Conservation (phyloP, 2,797 vertebrate species). For the Delichon dasypus region DNA sequence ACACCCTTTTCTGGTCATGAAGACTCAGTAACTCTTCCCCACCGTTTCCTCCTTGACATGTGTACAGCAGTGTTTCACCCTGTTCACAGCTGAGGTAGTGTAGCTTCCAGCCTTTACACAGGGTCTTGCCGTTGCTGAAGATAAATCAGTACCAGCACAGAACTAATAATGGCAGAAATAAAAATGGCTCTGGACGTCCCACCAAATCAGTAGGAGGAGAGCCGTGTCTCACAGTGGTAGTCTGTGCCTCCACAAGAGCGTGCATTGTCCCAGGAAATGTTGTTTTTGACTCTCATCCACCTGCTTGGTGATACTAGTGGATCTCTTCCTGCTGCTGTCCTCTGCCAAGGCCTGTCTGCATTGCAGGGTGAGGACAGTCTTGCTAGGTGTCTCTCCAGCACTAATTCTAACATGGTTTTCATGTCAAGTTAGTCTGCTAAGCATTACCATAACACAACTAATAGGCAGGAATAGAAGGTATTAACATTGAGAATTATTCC, state of each 20-base stretch:
- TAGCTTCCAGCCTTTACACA: background rate
- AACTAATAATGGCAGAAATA: background rate
- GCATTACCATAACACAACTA: background rate
- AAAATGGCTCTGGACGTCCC: background rate
- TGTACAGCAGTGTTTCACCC: background rate
- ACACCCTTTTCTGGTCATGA: background rate
- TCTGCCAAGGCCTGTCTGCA: background rate
- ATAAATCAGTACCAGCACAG: background rate
- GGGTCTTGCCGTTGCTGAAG: background rate
- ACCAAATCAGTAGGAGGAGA: background rate
- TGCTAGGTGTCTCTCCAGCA: background rate
- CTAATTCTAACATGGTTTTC: background rate
- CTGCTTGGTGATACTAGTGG: background rate
- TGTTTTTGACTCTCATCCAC: background rate
- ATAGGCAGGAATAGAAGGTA: background rate
- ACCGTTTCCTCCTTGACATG: background rate
- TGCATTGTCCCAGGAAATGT: background rate
- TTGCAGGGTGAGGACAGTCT: background rate
- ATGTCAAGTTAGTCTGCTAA: background rate
- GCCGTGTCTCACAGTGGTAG: background rate
- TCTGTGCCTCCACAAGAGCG: fast-evolving
- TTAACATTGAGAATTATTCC: background rate
- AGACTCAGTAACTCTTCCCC: background rate
- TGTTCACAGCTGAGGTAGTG: background rate
- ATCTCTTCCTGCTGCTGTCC: background rate